Percentiles rank a stretch among this genome's conserved stretches.
phyloP scores from a whole-genome alignment of 2,888 invertebrate genomes.

The Sphaerolaimus hirsutus region DNA sequence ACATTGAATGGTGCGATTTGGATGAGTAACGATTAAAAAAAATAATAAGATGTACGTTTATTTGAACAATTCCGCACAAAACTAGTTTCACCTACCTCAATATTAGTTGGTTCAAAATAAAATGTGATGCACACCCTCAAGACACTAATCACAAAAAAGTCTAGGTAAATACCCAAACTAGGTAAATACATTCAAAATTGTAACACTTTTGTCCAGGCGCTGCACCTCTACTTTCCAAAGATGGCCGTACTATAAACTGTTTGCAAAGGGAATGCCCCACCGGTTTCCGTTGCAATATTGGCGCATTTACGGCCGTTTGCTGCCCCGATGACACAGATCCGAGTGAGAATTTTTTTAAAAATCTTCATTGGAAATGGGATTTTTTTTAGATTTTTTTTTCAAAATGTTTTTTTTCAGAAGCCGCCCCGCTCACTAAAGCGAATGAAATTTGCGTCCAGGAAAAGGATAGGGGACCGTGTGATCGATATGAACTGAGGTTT shows the following conservation, averaged over 20 bases:
- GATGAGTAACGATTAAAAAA: too few species aligned
- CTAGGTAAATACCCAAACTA: too few species aligned
- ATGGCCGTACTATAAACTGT: constrained; percentile 16
- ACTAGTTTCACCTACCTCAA: too few species aligned
- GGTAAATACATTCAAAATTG: too few species aligned
- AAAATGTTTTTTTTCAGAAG: background rate
- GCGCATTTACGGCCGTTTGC: constrained; percentile 16
- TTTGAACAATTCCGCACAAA: too few species aligned
- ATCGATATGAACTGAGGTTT: constrained; percentile 19
- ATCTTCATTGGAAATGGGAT: background rate
- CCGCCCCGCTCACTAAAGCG: background rate
- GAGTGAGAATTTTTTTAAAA: background rate
- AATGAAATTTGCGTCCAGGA: background rate
- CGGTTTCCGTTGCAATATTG: constrained; percentile 16
- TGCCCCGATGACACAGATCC: constrained; percentile 12
- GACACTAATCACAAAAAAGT: too few species aligned
- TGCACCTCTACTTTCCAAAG: constrained; percentile 13
- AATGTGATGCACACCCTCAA: too few species aligned
- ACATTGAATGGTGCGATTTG: too few species aligned
- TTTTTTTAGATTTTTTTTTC: background rate
- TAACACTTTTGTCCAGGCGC: background rate
- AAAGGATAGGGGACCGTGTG: constrained; percentile 24
- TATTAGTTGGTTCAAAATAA: too few species aligned
- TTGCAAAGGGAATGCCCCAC: constrained; percentile 16
- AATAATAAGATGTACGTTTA: too few species aligned